Base-by-base conservation (phyloP, 2,888 invertebrate genomes). In the Diploptera punctata region DNA sequence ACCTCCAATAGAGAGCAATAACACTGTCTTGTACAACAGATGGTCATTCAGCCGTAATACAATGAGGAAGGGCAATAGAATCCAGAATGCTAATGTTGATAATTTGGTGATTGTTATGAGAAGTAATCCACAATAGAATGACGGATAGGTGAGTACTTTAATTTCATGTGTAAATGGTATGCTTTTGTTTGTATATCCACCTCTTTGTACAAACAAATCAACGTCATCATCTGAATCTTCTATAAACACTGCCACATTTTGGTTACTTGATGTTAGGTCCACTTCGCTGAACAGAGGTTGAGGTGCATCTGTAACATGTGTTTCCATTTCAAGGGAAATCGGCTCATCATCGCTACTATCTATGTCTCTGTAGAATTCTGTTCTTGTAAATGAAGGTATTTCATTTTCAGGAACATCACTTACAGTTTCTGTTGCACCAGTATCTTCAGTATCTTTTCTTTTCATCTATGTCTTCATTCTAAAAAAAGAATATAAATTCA, bases 161-260 rank as follows among this genome's bases (percentile, higher is more conserved):
- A 60, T 29, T 29, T 60, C 60, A 7, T 60, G 29, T 26, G 31
- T 16, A 24, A 18, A 60, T 10, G 60, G 29, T 16, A 31, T n/a
- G 16, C 16, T 31, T 18, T n/a, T 60, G n/a, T 16, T 31, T 5
- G 60, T 29, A 18, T 19, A 31, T 19, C 31, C 31, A n/a, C 31
- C 31, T 31, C 60, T 31, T n/a, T 2, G 60, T 3, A 60, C 60
- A 29, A 19, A 60, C 16, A 60, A 18, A 26, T 60, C 60, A 13
- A 60, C 29, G 16, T 60, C 60, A 29, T 60, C 60, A 3, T 60
- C 31, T 16, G 60, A 60, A 31, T 60, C 60, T n/a, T 60, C 60
- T 1, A 60, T 31, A 29, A 31, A 29, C 13, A 60, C n/a, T 16
- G 31, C 18, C 5, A 24, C 21, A 18, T 60, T 31, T 7, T 60